Evolutionary conservation across 1,140 invertebrate genomes (phyloP), one percentile per base, ranked within the genome.

Genomic region (Lasioglossum baleicum): DNA sequence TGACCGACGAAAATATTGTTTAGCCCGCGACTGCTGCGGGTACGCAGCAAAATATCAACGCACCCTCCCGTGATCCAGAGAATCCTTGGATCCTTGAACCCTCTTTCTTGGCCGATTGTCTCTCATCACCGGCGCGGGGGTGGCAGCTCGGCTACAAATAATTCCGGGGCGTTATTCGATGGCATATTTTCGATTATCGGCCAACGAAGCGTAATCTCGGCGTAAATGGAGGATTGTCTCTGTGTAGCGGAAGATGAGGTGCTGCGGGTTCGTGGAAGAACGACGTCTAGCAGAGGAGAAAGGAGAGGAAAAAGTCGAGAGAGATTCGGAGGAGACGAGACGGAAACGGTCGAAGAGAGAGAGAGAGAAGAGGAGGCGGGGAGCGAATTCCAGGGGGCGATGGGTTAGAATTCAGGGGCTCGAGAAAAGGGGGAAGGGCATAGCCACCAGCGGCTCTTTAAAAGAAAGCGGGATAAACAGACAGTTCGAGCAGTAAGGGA

Each of bases 391-490:
- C 20, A 60, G 51, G 15, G 75, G 15, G 63, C n/a, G 79, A 68
- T 67, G 22, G 67, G 68, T 69, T 77, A 61, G 75, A 71, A 71
- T 26, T 71, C 31, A n/a, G 31, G 64, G 58, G 68, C 53, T 72
- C 31, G 31, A 48, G 22, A 69, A 40, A 15, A 7, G 71, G 69
- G n/a, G 68, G 40, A 73, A 56, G 87, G 72, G 83, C 80, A 88
- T 90, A 90, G 90, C 88, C 88, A 90, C 87, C 88, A 89, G 85
- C 88, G 87, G 85, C 88, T 91, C 89, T 90, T 92, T 91, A 91
- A 92, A 92, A 92, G 90, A 92, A 92, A 92, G 88, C 90, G 91
- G 91, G 91, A 92, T 92, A 92, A 93, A 92, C 92, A 93, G 92
- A 92, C 91, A 93, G 92, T 91, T 92, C 86, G 86, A 86, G 84